phyloP scores from a whole-genome alignment of 2,113 vertebrate species.

The Micronisus gabar region DNA sequence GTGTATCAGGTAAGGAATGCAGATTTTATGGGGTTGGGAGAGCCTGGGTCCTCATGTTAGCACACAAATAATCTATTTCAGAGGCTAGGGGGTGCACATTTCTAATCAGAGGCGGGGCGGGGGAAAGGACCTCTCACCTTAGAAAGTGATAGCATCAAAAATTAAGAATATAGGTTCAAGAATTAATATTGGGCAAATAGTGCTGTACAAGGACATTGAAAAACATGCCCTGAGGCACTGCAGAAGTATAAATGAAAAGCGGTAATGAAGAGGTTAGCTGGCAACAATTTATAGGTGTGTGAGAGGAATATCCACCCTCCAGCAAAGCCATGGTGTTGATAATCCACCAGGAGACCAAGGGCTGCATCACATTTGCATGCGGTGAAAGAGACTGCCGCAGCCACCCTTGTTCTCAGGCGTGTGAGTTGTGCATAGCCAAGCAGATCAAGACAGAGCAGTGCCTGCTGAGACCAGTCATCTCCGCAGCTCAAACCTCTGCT shows the following conservation, averaged over 20 bases:
- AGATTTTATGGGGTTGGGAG: not conserved
- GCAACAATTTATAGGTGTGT: not conserved
- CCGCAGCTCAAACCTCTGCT: not conserved
- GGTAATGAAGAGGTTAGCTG: not conserved
- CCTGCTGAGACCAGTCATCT: not conserved
- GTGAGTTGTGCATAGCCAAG: not conserved
- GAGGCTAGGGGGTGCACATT: not conserved
- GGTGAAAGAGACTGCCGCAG: not conserved
- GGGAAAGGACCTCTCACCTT: not conserved
- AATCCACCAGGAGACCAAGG: not conserved
- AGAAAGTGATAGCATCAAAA: not conserved
- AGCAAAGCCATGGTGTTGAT: not conserved
- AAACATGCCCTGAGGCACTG: not conserved
- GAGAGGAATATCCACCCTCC: not conserved
- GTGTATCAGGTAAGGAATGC: not conserved
- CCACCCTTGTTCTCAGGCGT: not conserved
- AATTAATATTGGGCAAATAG: not conserved
- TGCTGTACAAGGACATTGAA: not conserved
- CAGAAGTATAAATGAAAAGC: not conserved
- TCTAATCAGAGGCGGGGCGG: not conserved
- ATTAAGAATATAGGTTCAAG: not conserved
- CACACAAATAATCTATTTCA: not conserved
- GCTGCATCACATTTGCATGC: not conserved
- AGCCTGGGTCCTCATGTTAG: not conserved
- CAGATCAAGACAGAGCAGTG: not conserved